These are phyloP conservation scores for Epinephelus cyanopodus DNA, from an alignment of 2,113 vertebrate genomes.

Conservation along the genomic window DNA sequence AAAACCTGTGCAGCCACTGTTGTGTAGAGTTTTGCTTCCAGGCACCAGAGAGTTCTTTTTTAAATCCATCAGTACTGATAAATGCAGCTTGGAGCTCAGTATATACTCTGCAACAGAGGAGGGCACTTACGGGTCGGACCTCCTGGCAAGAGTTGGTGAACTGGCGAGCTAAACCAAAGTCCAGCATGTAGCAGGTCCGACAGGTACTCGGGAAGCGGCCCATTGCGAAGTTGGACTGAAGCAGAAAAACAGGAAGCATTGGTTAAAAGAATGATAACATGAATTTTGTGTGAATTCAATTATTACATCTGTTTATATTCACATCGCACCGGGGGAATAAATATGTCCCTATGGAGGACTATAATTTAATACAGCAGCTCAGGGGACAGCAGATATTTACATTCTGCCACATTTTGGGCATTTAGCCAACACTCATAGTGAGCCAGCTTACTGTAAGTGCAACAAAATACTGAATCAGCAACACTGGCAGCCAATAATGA, in stretches of 20 bases:
- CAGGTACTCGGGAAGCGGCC: constrained; percentile 97
- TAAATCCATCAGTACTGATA: too few relatives aligned
- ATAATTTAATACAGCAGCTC: constrained; percentile 14
- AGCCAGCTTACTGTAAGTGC: constrained; percentile 33
- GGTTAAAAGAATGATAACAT: background rate
- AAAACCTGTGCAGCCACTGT: too few relatives aligned
- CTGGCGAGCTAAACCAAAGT: constrained; percentile 98
- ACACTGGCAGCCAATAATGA: constrained; percentile 9
- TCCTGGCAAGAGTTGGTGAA: constrained; percentile 99
- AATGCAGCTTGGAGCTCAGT: background rate
- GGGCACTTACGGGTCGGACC: constrained; percentile 95
- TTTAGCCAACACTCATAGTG: constrained; percentile 14
- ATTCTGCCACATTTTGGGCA: constrained; percentile 21
- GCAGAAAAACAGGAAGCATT: background rate
- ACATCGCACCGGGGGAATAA: background rate
- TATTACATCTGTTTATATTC: background rate
- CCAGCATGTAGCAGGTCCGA: constrained; percentile 98
- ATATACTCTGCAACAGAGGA: background rate
- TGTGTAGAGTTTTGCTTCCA: too few relatives aligned
- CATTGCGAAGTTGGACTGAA: constrained; percentile 98
- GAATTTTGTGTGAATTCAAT: background rate
- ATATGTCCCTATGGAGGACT: background rate
- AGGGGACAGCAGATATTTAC: constrained; percentile 15
- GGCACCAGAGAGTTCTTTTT: too few relatives aligned
- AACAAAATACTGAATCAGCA: constrained; percentile 45